A percentile compares a stretch with the other conserved stretches of the same genome.
Conservation (phyloP, 2,888 invertebrate genomes). For the Dioctria linearis region DNA sequence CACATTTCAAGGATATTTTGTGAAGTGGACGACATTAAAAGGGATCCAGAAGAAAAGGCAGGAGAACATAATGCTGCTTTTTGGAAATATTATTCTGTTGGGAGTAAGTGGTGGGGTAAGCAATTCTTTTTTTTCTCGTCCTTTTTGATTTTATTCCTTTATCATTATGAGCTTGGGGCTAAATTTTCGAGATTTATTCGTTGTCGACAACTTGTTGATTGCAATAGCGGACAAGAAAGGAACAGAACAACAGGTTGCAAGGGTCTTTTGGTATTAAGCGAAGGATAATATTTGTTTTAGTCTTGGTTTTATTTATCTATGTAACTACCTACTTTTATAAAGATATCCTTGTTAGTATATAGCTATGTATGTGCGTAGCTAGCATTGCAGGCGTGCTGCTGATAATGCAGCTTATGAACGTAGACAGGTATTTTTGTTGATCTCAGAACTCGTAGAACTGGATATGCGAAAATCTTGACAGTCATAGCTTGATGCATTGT, state of each 20-base stretch:
- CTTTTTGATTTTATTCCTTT: conserved; percentile 46
- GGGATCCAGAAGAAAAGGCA: not conserved
- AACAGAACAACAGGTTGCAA: conserved; percentile 42
- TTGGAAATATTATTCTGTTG: not conserved
- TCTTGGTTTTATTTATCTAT: too few relatives aligned
- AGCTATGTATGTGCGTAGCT: not conserved
- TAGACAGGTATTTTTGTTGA: too few relatives aligned
- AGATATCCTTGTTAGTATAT: too few relatives aligned
- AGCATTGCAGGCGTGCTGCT: not conserved
- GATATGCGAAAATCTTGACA: too few relatives aligned
- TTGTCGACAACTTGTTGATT: conserved; percentile 54
- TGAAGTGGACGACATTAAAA: conserved; percentile 44
- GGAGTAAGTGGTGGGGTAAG: conserved; percentile 22
- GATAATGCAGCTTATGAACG: too few relatives aligned
- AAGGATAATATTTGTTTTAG: not conserved
- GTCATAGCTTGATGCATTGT: too few relatives aligned
- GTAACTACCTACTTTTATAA: too few relatives aligned
- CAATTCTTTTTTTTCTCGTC: conserved; percentile 38
- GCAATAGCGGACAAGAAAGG: conserved; percentile 22
- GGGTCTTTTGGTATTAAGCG: conserved; percentile 6
- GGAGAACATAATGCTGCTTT: conserved; percentile 33
- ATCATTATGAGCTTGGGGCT: conserved; percentile 52
- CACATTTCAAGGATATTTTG: conserved; percentile 40
- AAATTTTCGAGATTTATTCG: conserved; percentile 54
- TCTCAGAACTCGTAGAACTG: too few relatives aligned